Conservation (phyloP, 2,113 vertebrate species). For the Glaucidium brasilianum region DNA sequence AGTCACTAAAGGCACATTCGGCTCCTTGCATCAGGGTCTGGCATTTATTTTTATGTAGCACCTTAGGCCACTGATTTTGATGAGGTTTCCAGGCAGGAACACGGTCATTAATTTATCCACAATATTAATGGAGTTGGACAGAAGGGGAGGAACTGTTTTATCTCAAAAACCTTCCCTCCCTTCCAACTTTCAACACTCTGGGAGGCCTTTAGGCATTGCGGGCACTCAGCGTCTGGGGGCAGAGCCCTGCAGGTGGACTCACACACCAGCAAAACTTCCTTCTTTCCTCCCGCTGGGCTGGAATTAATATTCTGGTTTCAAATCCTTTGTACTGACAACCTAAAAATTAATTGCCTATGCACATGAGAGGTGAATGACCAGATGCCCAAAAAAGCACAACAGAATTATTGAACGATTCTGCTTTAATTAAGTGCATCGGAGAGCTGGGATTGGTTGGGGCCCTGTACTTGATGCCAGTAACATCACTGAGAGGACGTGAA, state of each 20-base stretch:
- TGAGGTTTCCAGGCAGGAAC: slow-evolving; percentile 39
- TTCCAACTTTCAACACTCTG: neutral
- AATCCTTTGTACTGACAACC: neutral
- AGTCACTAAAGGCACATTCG: neutral
- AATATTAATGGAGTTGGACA: neutral
- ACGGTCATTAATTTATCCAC: slow-evolving; percentile 20
- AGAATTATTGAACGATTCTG: slow-evolving; percentile 43
- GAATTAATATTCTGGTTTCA: slow-evolving; percentile 32
- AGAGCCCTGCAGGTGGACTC: neutral
- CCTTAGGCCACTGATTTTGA: neutral
- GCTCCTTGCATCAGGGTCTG: neutral
- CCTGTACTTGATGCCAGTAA: neutral
- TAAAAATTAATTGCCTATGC: slow-evolving; percentile 58
- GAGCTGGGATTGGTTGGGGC: slow-evolving; percentile 7
- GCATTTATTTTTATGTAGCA: neutral
- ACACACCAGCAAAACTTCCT: neutral
- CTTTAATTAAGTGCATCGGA: slow-evolving; percentile 56
- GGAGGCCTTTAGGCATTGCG: neutral
- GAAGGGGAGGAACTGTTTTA: neutral
- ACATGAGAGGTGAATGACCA: slow-evolving; percentile 30
- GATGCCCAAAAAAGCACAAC: slow-evolving; percentile 39
- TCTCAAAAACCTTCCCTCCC: neutral
- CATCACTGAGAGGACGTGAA: neutral
- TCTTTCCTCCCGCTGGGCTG: neutral
- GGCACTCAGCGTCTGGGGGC: neutral